These are phyloP conservation scores for Patella depressa DNA, from an alignment of 2,888 invertebrate genomes.

Conservation along the genomic window DNA sequence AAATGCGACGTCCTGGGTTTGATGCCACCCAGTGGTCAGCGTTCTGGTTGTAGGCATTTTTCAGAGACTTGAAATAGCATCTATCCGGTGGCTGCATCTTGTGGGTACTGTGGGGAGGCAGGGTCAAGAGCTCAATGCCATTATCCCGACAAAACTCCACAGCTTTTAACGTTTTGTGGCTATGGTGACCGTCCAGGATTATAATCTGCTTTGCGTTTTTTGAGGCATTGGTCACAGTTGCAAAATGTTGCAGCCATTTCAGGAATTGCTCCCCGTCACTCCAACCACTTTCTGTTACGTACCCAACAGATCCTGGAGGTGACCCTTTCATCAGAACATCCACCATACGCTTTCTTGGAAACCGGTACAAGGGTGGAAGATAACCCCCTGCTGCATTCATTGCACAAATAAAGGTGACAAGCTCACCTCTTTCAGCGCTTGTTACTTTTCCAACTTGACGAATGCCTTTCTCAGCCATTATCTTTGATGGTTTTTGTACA, in stretches of 20 bases:
- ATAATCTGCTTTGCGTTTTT: constrained; percentile 54
- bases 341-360: constrained; percentile 60
- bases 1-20: constrained; percentile 37
- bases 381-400: constrained; percentile 40
- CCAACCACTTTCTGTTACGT: constrained; percentile 59
- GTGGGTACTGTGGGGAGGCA: constrained; percentile 67
- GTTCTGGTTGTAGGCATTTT: constrained; percentile 36
- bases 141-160: constrained; percentile 60
- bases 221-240: constrained; percentile 47
- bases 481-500: constrained; percentile 22
- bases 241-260: constrained; percentile 68
- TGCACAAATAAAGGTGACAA: constrained; percentile 37
- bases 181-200: constrained; percentile 66
- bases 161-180: constrained; percentile 56
- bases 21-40: constrained; percentile 42
- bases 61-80: constrained; percentile 46
- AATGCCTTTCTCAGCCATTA: constrained; percentile 17
- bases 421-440: constrained; percentile 28
- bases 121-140: constrained; percentile 61
- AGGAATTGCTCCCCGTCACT: constrained; percentile 45
- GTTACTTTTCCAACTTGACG: constrained; percentile 21
- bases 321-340: constrained; percentile 54
- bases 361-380: constrained; percentile 51
- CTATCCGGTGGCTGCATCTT: constrained; percentile 51
- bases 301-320: constrained; percentile 57